These are phyloP conservation scores for Dipodomys spectabilis DNA, from an alignment of 2,113 vertebrate species.

Conservation along the genomic window DNA sequence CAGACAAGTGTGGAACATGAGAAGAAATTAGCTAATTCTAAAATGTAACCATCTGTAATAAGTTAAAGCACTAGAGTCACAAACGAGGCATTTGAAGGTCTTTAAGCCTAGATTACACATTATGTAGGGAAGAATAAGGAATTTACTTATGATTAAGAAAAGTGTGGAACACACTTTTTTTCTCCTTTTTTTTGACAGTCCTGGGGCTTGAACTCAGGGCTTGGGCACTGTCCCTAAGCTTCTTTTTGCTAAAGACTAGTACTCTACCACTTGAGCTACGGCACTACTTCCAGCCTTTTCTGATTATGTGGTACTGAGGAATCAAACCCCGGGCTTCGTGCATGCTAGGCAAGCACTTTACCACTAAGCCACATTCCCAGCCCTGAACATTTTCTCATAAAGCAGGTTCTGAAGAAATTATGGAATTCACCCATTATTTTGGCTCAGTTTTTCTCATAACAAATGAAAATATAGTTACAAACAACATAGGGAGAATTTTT, in stretches of 20 bases:
- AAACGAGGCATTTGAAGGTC: background rate
- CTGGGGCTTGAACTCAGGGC: no score
- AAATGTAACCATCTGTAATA: background rate
- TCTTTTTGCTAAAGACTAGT: no score
- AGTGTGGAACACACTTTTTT: background rate
- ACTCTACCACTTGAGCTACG: no score
- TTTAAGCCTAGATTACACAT: background rate
- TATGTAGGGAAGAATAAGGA: background rate
- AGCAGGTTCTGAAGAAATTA: constrained; percentile 7
- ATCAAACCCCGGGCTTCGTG: no score
- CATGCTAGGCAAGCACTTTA: no score
- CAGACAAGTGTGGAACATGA: constrained; percentile 48
- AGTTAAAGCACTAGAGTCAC: background rate
- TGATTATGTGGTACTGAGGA: no score
- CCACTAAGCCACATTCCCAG: no score
- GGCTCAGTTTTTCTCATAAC: background rate
- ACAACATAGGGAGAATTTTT: background rate
- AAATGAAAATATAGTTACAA: constrained; percentile 23
- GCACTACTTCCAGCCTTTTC: no score
- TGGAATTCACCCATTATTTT: constrained; percentile 2
- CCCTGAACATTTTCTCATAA: constrained; percentile 15
- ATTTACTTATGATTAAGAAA: background rate
- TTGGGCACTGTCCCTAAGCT: no score
- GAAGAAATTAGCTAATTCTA: background rate
- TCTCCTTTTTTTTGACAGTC: no score